Evolutionary conservation across 2,888 invertebrate species (phyloP).

Genomic region (Brachyptera risi): DNA sequence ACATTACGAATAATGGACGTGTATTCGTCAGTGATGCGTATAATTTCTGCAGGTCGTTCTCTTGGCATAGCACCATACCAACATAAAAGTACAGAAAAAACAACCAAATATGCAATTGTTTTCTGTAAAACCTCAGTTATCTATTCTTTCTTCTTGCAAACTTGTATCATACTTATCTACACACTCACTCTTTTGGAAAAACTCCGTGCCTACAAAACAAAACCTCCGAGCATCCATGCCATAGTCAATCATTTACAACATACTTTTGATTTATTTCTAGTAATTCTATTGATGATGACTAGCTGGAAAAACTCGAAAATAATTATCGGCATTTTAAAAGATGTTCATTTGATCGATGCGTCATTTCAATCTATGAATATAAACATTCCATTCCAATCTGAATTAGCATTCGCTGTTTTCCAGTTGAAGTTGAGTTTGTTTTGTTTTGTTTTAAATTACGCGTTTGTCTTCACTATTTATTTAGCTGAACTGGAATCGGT

Average conservation of each 20-base stretch:
- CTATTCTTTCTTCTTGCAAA: neutral
- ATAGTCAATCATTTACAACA: too few relatives aligned
- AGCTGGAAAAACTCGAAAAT: too few relatives aligned
- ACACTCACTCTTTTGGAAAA: too few relatives aligned
- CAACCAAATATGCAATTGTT: too few relatives aligned
- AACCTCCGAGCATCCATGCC: too few relatives aligned
- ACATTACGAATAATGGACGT: neutral
- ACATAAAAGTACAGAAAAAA: neutral
- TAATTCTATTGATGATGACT: too few relatives aligned
- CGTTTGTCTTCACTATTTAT: neutral
- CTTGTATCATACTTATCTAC: neutral
- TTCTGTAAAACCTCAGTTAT: neutral
- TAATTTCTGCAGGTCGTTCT: neutral
- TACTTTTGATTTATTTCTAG: too few relatives aligned
- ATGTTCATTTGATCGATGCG: neutral
- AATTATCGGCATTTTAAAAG: neutral
- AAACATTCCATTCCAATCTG: neutral
- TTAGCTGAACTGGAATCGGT: neutral
- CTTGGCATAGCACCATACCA: slow-evolving; percentile 1
- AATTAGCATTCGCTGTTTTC: neutral
- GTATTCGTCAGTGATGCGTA: neutral
- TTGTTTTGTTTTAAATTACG: neutral
- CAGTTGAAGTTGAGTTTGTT: neutral
- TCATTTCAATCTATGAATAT: neutral
- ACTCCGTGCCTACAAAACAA: too few relatives aligned